These are phyloP conservation scores for Microplitis deprimator DNA, from an alignment of 2,888 invertebrate species.

Conservation along the genomic window DNA sequence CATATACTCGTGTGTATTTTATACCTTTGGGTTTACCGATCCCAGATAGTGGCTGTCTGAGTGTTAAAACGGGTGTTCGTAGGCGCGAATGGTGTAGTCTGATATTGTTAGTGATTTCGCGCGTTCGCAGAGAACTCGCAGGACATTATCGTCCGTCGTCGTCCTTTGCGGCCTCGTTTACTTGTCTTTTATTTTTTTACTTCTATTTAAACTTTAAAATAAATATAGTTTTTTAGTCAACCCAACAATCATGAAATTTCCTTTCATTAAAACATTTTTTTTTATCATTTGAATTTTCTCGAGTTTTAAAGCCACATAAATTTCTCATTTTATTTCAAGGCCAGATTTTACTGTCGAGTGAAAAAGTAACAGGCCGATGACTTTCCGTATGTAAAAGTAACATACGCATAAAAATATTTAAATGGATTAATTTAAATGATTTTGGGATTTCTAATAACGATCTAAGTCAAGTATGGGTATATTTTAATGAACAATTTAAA, in stretches of 20 bases:
- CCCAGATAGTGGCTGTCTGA: background rate
- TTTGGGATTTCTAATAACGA: background rate
- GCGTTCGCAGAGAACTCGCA: background rate
- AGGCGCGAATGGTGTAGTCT: constrained; percentile 4
- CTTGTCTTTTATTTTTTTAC: background rate
- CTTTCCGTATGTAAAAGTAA: too few relatives aligned
- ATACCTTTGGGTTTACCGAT: background rate
- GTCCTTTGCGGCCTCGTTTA: background rate
- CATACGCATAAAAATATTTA: too few relatives aligned
- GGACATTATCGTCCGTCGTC: constrained; percentile 15
- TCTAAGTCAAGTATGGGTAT: background rate
- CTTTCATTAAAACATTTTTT: background rate
- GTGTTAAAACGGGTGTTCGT: constrained; percentile 16
- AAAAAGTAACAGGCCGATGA: too few relatives aligned
- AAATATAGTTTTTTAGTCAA: background rate
- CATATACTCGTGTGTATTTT: background rate
- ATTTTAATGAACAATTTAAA: constrained; percentile 2
- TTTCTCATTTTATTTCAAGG: background rate
- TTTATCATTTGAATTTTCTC: background rate
- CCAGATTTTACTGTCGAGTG: background rate
- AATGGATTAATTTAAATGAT: background rate
- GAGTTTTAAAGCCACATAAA: background rate
- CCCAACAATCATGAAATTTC: background rate
- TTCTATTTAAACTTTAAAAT: background rate
- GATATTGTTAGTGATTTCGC: constrained; percentile 8